phyloP scores from a whole-genome alignment of 2,888 invertebrate genomes.

The Corbicula japonica region DNA sequence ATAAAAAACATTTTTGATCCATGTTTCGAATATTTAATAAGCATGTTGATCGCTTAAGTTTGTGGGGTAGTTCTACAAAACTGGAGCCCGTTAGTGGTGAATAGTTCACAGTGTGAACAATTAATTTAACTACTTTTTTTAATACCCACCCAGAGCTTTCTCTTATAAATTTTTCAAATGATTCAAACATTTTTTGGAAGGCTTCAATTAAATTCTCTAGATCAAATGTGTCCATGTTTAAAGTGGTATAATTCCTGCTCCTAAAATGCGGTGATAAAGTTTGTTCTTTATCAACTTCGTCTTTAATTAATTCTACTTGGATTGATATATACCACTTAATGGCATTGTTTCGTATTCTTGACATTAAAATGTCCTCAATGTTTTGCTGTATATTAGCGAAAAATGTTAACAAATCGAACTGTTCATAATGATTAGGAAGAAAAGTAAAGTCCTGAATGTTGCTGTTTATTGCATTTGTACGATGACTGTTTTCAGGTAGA shows the following conservation, averaged over 20 bases:
- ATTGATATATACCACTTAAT: neutral
- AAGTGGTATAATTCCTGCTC: slow-evolving; percentile 31
- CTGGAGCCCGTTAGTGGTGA: slow-evolving; percentile 5
- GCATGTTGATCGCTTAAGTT: neutral
- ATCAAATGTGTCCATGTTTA: slow-evolving; percentile 18
- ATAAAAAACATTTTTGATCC: slow-evolving; percentile 18
- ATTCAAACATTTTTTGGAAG: slow-evolving; percentile 49
- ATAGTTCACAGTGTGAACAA: slow-evolving; percentile 37
- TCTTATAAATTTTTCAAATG: slow-evolving; percentile 50
- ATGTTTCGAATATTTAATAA: slow-evolving; percentile 9
- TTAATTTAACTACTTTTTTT: slow-evolving; percentile 32
- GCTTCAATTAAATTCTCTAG: slow-evolving; percentile 39
- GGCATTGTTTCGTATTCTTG: neutral
- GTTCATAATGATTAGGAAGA: neutral
- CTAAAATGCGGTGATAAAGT: slow-evolving; percentile 39
- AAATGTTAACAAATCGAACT: neutral
- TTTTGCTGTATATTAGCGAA: neutral
- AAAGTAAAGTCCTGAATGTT: slow-evolving; percentile 3
- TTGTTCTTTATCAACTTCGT: slow-evolving; percentile 7
- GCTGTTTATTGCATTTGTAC: neutral
- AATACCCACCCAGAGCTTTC: slow-evolving; percentile 48
- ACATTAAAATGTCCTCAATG: neutral
- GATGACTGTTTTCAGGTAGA: neutral
- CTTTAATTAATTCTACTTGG: slow-evolving; percentile 8
- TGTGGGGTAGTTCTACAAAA: slow-evolving; percentile 1